Conservation (phyloP, 2,888 invertebrate species). For the Drosophila parthenogenetica region DNA sequence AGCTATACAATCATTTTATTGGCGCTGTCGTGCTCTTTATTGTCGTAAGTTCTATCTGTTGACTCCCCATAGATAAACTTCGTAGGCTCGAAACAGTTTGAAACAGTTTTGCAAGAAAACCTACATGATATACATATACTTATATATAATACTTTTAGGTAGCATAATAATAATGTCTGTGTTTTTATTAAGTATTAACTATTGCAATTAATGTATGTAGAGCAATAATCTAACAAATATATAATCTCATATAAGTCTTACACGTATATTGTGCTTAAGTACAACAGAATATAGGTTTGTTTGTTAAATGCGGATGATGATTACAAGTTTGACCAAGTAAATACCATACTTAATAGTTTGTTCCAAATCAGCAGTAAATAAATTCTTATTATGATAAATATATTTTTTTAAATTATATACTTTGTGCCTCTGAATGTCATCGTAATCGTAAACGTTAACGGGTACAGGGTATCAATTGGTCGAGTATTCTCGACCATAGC, state of each 20-base stretch:
- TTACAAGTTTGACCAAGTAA: neutral
- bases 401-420: neutral
- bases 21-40: slow-evolving; percentile 85
- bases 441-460: neutral
- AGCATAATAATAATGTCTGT: slow-evolving; percentile 45
- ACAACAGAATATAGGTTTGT: slow-evolving; percentile 32
- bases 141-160: slow-evolving; percentile 44
- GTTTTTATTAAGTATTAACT: slow-evolving; percentile 4
- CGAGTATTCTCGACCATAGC: slow-evolving; percentile 7
- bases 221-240: slow-evolving; percentile 24
- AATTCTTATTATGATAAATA: neutral
- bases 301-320: slow-evolving; percentile 37
- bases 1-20: slow-evolving; percentile 84
- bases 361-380: slow-evolving; percentile 6
- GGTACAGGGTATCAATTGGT: slow-evolving; percentile 19
- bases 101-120: slow-evolving; percentile 12
- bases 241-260: slow-evolving; percentile 44
- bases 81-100: slow-evolving; percentile 50
- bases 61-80: slow-evolving; percentile 52
- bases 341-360: slow-evolving; percentile 24
- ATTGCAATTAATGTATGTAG: slow-evolving; percentile 51
- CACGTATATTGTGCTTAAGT: slow-evolving; percentile 43
- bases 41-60: slow-evolving; percentile 84
- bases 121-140: slow-evolving; percentile 6
- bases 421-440: slow-evolving; percentile 2